Base-by-base conservation (phyloP, 2,888 invertebrate species). In the Netelia melanura region DNA sequence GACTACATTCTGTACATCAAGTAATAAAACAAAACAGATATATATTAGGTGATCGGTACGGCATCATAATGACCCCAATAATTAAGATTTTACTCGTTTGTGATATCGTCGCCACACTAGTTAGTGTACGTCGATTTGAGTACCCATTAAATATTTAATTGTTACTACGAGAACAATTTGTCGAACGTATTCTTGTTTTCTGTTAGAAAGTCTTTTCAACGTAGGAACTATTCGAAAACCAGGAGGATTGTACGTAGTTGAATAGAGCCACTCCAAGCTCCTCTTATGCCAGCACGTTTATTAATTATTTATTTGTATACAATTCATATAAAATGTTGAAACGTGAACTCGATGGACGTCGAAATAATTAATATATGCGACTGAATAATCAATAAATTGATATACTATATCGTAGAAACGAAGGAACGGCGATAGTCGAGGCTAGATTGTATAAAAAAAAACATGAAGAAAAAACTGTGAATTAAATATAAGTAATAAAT, bases 371-470 rank as follows among this genome's bases (percentile, higher is more conserved):
- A 89, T 87, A 86, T 84, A 90, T 86, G 89, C 89, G 91, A 91
- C 91, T 91, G 91, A 91, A 91, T 91, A 90, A 91, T 88, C 89
- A 89, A 89, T 84, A 58, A 52, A 84, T 88, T 62, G 86, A 85
- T 89, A 86, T 85, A 87, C 79, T 87, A 81, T 86, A 81, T 62
- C 52, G 23, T 80, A 71, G 78, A 80, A 48, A 11, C 72, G 38
- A 43, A 84, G 23, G 56, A 23, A 72, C 44, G 65, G 21, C 67
- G 14, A 25, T 61, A 80, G 54, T 68, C 61, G 48, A 52, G 44
- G 62, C 64, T 70, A 43, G 11, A 70, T 70, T 71, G 81, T 76
- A 64, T 58, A n/a, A 38, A 65, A 72, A 74, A 23, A 43, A 17
- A 64, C 62, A 11, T 56, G 44, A 64, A 58, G 58, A 58, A 61